Evolutionary conservation across 2,797 vertebrate genomes (phyloP).

Genomic region (Lates japonicus): DNA sequence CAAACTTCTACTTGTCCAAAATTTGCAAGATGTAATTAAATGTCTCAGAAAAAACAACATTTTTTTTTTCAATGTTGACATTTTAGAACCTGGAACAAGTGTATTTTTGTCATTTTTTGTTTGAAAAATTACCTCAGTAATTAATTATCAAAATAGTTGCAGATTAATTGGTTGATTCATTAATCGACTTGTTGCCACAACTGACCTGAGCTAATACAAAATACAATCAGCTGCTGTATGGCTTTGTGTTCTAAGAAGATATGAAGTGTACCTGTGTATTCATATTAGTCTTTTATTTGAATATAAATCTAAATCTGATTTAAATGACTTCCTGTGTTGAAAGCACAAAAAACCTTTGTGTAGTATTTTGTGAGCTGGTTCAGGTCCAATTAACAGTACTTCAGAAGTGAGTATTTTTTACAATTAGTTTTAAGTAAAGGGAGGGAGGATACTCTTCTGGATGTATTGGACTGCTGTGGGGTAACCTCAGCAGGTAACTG

Average conservation of each 20-base stretch:
- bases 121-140: neutral
- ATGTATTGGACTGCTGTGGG: neutral
- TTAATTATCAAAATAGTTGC: neutral
- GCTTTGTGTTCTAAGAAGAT: neutral
- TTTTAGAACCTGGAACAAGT: neutral
- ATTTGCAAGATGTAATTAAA: constrained; percentile 5
- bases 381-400: neutral
- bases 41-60: neutral
- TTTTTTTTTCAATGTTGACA: too few relatives aligned
- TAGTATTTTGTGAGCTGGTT: neutral
- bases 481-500: constrained; percentile 8
- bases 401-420: neutral
- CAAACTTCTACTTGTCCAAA: neutral
- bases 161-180: neutral
- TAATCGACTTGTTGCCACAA: neutral
- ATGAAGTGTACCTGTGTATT: neutral
- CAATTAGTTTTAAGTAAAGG: neutral
- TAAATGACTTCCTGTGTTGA: neutral
- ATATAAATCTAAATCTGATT: constrained; percentile 3
- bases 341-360: neutral
- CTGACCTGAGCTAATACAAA: neutral
- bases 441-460: neutral
- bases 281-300: neutral
- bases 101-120: neutral
- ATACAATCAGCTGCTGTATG: neutral